Percentiles rank a stretch among this genome's conserved stretches.
Evolutionary conservation across 1,140 invertebrate species (phyloP).

Genomic region (Pseudomyrmex gracilis): DNA sequence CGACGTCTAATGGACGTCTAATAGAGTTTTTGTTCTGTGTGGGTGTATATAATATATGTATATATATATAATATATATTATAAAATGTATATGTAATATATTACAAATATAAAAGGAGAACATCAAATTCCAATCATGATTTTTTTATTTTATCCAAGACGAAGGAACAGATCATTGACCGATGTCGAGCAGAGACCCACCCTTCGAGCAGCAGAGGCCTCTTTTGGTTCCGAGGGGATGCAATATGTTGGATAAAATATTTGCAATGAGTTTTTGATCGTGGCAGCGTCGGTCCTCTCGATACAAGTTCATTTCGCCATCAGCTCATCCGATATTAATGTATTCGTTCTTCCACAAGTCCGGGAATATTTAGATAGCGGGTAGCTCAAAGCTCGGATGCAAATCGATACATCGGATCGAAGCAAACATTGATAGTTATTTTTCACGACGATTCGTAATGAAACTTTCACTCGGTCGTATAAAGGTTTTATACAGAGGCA

Average conservation of each 20-base stretch:
- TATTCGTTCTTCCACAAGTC: conserved; percentile 64
- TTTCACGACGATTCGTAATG: conserved; percentile 64
- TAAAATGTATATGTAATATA: too few relatives aligned
- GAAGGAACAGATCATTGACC: conserved; percentile 8
- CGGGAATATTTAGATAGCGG: conserved; percentile 64
- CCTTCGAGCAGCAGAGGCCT: conserved; percentile 32
- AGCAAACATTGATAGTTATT: conserved; percentile 64
- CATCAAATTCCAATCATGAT: neutral
- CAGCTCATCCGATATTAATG: conserved; percentile 70
- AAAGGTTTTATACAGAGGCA: conserved; percentile 44
- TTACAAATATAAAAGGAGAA: too few relatives aligned
- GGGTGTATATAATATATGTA: too few relatives aligned
- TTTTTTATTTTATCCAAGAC: neutral
- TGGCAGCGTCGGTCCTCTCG: conserved; percentile 59
- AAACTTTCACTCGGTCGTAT: conserved; percentile 63
- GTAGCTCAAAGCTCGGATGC: conserved; percentile 67
- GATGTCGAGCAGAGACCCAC: neutral
- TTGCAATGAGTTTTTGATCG: conserved; percentile 68
- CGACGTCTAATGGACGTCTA: too few relatives aligned
- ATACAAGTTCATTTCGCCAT: conserved; percentile 65
- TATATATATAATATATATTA: too few relatives aligned
- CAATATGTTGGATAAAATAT: conserved; percentile 63
- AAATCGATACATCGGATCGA: conserved; percentile 66
- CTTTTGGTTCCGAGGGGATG: conserved; percentile 45
- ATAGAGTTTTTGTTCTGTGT: too few relatives aligned